phyloP scores from a whole-genome alignment of 2,797 vertebrate species.

The Microhierax caerulescens region DNA sequence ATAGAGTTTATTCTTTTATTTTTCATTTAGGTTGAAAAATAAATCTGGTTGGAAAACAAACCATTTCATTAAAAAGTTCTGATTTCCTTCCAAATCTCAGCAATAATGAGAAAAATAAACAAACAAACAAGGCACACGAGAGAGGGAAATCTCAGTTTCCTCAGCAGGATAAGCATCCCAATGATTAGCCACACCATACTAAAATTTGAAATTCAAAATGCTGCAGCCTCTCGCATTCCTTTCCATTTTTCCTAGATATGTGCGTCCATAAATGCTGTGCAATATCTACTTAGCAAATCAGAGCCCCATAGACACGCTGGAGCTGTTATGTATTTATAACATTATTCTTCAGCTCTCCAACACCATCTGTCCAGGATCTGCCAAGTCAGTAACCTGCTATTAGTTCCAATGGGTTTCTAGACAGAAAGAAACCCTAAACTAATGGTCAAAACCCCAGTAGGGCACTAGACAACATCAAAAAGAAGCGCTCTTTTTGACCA shows the following conservation, averaged over 20 bases:
- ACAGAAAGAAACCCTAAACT: rapidly evolving
- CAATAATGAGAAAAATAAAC: background rate
- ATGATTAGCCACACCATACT: background rate
- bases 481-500: background rate
- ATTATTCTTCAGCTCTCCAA: background rate
- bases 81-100: background rate
- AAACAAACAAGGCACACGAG: background rate
- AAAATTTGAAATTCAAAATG: background rate
- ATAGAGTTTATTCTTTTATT: background rate
- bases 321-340: rapidly evolving
- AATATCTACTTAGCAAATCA: background rate
- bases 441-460: background rate
- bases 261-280: background rate
- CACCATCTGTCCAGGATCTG: background rate
- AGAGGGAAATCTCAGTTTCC: background rate
- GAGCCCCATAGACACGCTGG: background rate
- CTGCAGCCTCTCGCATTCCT: background rate
- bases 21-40: background rate
- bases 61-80: background rate
- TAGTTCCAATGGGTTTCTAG: background rate
- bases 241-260: background rate
- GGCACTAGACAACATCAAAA: background rate
- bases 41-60: background rate
- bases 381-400: background rate
- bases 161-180: background rate